phyloP scores from a whole-genome alignment of 2,888 invertebrate species.

The Sericinus montela region DNA sequence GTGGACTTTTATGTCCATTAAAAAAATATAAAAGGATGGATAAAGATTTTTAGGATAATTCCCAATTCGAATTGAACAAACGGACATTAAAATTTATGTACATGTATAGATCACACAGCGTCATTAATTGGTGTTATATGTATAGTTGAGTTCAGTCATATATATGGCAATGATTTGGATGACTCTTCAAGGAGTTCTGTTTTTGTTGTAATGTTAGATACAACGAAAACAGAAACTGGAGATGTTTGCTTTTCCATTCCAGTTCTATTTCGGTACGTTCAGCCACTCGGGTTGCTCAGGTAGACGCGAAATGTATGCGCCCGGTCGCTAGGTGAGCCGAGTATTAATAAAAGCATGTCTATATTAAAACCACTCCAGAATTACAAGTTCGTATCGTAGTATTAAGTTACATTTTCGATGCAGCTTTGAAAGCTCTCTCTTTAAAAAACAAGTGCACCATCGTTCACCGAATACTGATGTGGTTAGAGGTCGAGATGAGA shows the following conservation, averaged over 20 bases:
- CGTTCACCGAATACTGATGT: too few species aligned
- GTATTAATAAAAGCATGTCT: constrained; percentile 57
- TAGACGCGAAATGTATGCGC: constrained; percentile 44
- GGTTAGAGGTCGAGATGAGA: too few species aligned
- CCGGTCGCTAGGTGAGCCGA: constrained; percentile 50
- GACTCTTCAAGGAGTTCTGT: neutral
- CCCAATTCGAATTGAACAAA: too few species aligned
- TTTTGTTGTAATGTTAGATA: too few species aligned
- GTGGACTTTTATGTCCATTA: too few species aligned
- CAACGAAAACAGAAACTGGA: constrained; percentile 36
- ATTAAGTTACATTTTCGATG: constrained; percentile 44
- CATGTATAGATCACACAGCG: too few species aligned
- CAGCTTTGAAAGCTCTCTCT: neutral
- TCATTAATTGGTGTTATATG: constrained; percentile 32
- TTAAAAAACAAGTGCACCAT: too few species aligned
- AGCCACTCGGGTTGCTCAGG: constrained; percentile 45
- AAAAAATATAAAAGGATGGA: too few species aligned
- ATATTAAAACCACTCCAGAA: constrained; percentile 51
- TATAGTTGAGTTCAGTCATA: constrained; percentile 51
- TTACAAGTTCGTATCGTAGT: constrained; percentile 50
- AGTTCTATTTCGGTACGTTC: constrained; percentile 48
- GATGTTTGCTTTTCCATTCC: constrained; percentile 35
- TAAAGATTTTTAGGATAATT: too few species aligned
- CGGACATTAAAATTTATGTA: too few species aligned
- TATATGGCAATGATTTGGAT: constrained; percentile 16